Conservation (phyloP, 2,113 vertebrate species). For the Oceanites oceanicus region DNA sequence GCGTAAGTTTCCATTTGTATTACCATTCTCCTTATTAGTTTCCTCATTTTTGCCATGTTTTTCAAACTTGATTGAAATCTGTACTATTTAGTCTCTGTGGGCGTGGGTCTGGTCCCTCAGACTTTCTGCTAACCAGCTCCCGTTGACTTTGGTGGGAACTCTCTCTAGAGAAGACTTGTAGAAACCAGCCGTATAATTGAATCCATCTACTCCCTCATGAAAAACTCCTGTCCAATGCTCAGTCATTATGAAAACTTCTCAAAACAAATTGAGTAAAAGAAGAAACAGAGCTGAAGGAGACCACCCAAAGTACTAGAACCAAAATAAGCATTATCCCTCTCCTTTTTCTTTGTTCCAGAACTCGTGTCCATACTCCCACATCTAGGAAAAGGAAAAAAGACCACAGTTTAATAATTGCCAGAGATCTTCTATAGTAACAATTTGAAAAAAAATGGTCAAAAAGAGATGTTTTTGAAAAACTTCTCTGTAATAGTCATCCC, state of each 20-base stretch:
- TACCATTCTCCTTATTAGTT: neutral
- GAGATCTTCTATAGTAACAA: neutral
- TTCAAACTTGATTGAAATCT: neutral
- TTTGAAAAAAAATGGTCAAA: neutral
- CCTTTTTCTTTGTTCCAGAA: neutral
- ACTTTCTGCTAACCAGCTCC: neutral
- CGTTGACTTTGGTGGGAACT: neutral
- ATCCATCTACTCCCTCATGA: neutral
- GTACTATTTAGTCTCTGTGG: neutral
- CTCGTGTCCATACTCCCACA: neutral
- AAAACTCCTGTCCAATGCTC: neutral
- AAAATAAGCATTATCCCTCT: neutral
- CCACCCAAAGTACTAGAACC: slow-evolving; percentile 35
- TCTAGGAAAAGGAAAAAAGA: neutral
- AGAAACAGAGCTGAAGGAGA: slow-evolving; percentile 18
- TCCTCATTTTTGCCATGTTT: neutral
- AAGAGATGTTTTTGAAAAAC: neutral
- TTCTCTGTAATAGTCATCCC: slow-evolving; percentile 28
- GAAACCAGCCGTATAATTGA: neutral
- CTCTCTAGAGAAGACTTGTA: neutral
- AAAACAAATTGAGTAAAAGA: neutral
- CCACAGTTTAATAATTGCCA: neutral
- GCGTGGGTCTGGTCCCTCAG: neutral
- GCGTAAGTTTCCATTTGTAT: neutral
- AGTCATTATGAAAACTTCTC: neutral